Evolutionary conservation across 2,797 vertebrate species (phyloP), one percentile per base, ranked within the genome.

Genomic region (Pseudochirops corinnae): DNA sequence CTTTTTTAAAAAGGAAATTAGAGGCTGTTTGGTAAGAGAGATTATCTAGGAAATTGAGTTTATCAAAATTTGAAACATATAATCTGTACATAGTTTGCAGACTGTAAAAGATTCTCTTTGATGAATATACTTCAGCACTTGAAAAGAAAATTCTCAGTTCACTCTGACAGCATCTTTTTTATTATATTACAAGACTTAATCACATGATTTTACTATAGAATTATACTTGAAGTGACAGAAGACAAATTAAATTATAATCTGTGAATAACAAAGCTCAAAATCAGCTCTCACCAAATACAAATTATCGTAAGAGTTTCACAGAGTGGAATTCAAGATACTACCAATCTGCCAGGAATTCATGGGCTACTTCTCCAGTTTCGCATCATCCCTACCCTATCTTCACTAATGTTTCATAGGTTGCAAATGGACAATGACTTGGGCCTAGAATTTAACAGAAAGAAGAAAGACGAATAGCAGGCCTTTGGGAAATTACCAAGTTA

Each of bases 1-100:
- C 96, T 95, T 97, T 96, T 95, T 95, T 55, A 56, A 95, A 95
- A 95, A 98, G 96, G 57, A 98, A 98, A 98, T 97, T 95, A 96
- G 93, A 74, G 26, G 94, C 90, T 82, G 93, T 0, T 90, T 55
- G 55, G 95, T 92, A 94, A 97, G 93, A 96, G 93, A 55, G 58
- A 96, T 97, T 96, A 95, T 31, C 39, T 55, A 90, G 21, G 57
- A 96, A 96, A 96, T 94, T 90, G 10, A 57, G 57, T 39, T 96
- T 93, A 96, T 95, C 94, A 92, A 97, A 95, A 95, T 82, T 97
- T 94, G 56, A 98, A 98, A 95, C 33, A 94, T 58, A 18, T 93
- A 97, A 92, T 90, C 92, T 96, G 93, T 74, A 74, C 31, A 50
- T 46, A 16, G 55, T 94, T 56, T 92, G 93, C 91, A 94, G 95